Evolutionary conservation across 2,797 vertebrate species (phyloP).

Genomic region (Hirundo rustica): DNA sequence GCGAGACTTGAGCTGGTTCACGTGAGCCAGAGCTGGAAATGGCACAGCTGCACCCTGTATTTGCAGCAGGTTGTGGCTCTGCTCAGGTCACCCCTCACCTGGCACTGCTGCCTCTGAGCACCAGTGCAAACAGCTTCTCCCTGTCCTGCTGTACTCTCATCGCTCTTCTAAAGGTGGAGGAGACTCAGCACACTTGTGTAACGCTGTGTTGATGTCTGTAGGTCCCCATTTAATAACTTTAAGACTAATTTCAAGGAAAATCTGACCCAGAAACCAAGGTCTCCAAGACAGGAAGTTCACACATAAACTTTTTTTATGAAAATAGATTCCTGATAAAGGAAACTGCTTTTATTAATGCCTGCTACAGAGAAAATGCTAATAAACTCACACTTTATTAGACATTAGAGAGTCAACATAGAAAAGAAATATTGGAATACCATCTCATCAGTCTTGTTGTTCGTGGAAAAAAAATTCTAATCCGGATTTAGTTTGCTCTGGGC

Average conservation of each 20-base stretch:
- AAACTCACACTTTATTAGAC: constrained; percentile 34
- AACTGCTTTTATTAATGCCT: neutral
- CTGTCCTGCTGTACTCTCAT: neutral
- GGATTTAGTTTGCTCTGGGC: constrained; percentile 10
- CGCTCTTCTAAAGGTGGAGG: neutral
- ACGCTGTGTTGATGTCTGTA: neutral
- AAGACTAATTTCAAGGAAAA: constrained; percentile 16
- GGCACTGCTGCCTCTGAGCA: neutral
- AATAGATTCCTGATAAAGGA: constrained; percentile 1
- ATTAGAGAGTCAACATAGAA: neutral
- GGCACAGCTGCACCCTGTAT: accelerated
- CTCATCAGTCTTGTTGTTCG: neutral
- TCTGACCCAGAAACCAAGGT: neutral
- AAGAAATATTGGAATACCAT: neutral
- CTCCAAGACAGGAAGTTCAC: neutral
- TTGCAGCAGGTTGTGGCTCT: neutral
- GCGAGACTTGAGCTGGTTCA: neutral
- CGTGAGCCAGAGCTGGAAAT: neutral
- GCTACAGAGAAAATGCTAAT: constrained; percentile 24
- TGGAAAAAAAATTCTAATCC: neutral
- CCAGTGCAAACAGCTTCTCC: neutral
- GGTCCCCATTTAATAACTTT: neutral
- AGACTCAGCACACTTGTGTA: neutral
- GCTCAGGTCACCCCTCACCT: neutral
- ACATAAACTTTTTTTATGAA: neutral